Evolutionary conservation across 2,797 vertebrate genomes (phyloP).

Genomic region (Novumbra hubbsi): DNA sequence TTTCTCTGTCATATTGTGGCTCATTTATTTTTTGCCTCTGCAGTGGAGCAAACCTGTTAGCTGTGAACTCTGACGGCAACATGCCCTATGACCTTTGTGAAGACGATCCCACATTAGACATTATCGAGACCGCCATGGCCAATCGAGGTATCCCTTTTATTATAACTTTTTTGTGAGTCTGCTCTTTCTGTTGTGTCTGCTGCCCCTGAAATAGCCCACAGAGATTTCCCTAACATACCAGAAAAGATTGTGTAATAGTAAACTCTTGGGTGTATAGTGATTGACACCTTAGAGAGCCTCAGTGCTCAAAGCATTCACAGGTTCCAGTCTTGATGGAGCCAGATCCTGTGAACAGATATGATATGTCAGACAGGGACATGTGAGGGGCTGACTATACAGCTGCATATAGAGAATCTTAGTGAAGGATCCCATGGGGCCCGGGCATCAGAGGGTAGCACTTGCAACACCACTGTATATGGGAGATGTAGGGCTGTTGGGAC

Average conservation of each 20-base stretch:
- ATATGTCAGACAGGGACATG: not conserved
- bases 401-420: too few relatives aligned
- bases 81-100: slow-evolving; percentile 99
- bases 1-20: not conserved
- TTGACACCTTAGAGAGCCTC: slow-evolving; percentile 34
- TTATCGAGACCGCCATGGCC: slow-evolving; percentile 97
- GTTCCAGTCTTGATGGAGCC: slow-evolving; percentile 28
- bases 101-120: slow-evolving; percentile 94
- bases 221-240: too few relatives aligned
- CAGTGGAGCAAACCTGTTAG: slow-evolving; percentile 91
- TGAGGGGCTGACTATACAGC: not conserved
- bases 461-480: too few relatives aligned
- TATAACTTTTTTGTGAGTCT: not conserved
- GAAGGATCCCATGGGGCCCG: too few relatives aligned
- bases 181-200: not conserved
- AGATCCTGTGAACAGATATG: slow-evolving; percentile 39
- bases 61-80: slow-evolving; percentile 95
- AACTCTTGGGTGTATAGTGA: slow-evolving; percentile 8
- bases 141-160: slow-evolving; percentile 76
- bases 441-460: too few relatives aligned
- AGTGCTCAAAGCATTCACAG: slow-evolving; percentile 25
- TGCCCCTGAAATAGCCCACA: not conserved
- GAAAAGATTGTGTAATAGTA: too few relatives aligned
- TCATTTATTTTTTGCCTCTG: slow-evolving; percentile 9
- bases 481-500: too few relatives aligned